phyloP scores from a whole-genome alignment of 2,113 vertebrate species.

The human region DNA sequence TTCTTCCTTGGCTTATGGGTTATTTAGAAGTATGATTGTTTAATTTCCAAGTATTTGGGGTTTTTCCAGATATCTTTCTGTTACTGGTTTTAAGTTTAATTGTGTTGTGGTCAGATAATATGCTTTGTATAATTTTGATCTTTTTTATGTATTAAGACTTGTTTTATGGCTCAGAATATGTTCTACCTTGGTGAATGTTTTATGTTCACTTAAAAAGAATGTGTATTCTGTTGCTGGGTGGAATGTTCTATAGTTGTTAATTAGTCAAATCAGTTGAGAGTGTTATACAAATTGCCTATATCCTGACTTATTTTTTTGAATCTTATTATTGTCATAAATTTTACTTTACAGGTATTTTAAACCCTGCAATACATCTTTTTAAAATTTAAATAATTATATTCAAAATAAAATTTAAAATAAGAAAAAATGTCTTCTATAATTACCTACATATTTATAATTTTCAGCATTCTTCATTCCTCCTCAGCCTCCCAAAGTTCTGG shows the following conservation, averaged over 20 bases:
- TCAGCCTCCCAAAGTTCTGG: too few relatives aligned
- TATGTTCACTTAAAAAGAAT: background rate
- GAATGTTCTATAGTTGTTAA: background rate
- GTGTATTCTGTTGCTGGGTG: background rate
- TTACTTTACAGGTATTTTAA: background rate
- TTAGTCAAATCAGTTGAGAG: background rate
- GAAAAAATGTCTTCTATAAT: background rate
- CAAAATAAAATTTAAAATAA: background rate
- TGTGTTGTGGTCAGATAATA: background rate
- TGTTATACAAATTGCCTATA: background rate
- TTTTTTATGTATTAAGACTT: background rate
- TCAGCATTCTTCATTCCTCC: background rate
- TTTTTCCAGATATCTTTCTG: background rate
- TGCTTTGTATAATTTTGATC: constrained; percentile 75
- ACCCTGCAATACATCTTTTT: background rate
- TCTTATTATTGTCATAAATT: background rate
- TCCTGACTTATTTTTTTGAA: background rate
- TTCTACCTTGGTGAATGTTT: background rate
- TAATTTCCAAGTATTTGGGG: background rate
- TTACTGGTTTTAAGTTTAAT: background rate
- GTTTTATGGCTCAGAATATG: background rate
- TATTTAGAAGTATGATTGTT: background rate
- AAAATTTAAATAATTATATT: background rate
- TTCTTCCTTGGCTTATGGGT: background rate
- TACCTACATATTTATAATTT: background rate